Percentiles rank a stretch among this genome's conserved stretches.
phyloP scores from a whole-genome alignment of 2,113 vertebrate species.

The Caranx melampygus region DNA sequence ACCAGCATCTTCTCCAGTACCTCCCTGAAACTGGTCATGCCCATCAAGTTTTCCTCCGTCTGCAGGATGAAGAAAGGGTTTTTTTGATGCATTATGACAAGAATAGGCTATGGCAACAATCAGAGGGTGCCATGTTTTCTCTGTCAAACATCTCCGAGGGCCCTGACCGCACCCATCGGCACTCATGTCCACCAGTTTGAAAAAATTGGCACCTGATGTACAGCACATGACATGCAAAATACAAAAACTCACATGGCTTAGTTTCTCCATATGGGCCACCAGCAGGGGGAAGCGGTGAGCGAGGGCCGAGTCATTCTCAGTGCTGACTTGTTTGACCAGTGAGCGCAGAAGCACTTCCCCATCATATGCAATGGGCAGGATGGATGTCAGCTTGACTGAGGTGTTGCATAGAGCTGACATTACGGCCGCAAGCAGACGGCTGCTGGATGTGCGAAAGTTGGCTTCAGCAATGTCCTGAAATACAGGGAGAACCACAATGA shows the following conservation, averaged over 20 bases:
- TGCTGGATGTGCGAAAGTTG: slow-evolving; percentile 97
- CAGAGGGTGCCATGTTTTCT: not conserved
- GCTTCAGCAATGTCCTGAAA: slow-evolving; percentile 96
- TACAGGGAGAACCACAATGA: not conserved
- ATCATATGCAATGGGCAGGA: slow-evolving; percentile 97
- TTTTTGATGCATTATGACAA: not conserved
- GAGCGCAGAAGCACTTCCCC: slow-evolving; percentile 94
- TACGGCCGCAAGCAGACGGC: slow-evolving; percentile 95
- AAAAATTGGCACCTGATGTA: not conserved
- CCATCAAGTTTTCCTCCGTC: slow-evolving; percentile 97
- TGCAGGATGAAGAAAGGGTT: slow-evolving; percentile 47
- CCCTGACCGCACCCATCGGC: not conserved
- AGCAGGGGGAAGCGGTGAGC: slow-evolving; percentile 97
- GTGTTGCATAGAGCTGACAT: slow-evolving; percentile 99
- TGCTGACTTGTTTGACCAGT: slow-evolving; percentile 97
- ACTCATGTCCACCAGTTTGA: slow-evolving; percentile 11
- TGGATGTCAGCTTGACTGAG: slow-evolving; percentile 96
- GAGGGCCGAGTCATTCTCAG: slow-evolving; percentile 96
- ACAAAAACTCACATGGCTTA: slow-evolving; percentile 90
- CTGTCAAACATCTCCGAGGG: not conserved
- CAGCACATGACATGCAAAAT: not conserved
- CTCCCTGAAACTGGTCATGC: slow-evolving; percentile 97
- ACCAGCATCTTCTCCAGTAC: slow-evolving; percentile 98
- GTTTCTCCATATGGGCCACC: slow-evolving; percentile 98
- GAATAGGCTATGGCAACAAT: not conserved